These are phyloP conservation scores for Choloepus hoffmanni DNA, from an alignment of 2,113 vertebrate genomes.

Conservation along the genomic window DNA sequence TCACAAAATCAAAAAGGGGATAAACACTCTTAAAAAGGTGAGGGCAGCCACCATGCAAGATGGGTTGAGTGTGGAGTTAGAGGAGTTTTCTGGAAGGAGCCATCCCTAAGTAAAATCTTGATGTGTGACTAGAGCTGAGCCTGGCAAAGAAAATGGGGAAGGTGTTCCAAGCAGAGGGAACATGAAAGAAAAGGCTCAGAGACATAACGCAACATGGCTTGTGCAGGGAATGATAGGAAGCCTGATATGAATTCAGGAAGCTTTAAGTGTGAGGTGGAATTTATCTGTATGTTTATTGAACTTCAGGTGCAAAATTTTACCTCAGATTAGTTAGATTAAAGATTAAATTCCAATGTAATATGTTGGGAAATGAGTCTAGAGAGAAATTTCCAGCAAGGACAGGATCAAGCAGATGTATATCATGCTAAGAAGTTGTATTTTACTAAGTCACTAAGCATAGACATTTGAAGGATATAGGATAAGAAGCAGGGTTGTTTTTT, in stretches of 20 bases:
- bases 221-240: slow-evolving; percentile 12
- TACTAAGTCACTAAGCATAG: background rate
- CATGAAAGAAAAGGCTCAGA: background rate
- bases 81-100: background rate
- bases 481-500: background rate
- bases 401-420: background rate
- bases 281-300: background rate
- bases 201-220: background rate
- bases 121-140: background rate
- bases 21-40: background rate
- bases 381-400: background rate
- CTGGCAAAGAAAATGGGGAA: background rate
- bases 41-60: background rate
- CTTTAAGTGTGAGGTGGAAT: background rate
- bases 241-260: slow-evolving; percentile 47
- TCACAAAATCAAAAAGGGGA: background rate
- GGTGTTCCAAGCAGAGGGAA: slow-evolving; percentile 18
- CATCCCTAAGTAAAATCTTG: background rate
- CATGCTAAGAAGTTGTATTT: slow-evolving; percentile 4
- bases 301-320: background rate
- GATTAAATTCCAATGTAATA: background rate
- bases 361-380: slow-evolving; percentile 12
- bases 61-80: background rate
- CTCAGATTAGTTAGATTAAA: slow-evolving; percentile 30
- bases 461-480: background rate